These are phyloP conservation scores for Danaus plexippus DNA, from an alignment of 1,140 invertebrate species.

Conservation along the genomic window DNA sequence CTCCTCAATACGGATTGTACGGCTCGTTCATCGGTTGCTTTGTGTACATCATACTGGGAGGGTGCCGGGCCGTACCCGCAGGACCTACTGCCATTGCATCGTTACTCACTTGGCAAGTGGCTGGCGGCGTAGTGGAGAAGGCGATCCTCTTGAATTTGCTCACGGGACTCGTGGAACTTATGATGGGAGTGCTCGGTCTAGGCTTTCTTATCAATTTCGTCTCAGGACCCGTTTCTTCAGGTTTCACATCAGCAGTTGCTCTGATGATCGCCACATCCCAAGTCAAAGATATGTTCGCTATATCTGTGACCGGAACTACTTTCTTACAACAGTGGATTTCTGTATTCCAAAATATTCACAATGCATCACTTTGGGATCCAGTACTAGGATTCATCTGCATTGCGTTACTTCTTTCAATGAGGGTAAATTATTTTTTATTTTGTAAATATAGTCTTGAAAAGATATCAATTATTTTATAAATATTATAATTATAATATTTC, in stretches of 20 bases:
- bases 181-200: constrained; percentile 90
- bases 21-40: constrained; percentile 92
- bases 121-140: constrained; percentile 80
- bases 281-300: constrained; percentile 87
- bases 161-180: constrained; percentile 83
- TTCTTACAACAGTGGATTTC: constrained; percentile 83
- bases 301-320: constrained; percentile 80
- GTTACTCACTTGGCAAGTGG: constrained; percentile 83
- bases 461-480: neutral
- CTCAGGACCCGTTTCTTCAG: constrained; percentile 92
- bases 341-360: constrained; percentile 74
- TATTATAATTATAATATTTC: constrained; percentile 27
- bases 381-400: constrained; percentile 82
- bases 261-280: constrained; percentile 92
- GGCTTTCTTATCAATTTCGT: constrained; percentile 96
- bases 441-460: neutral
- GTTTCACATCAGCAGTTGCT: constrained; percentile 94
- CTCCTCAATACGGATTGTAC: constrained; percentile 89
- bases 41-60: constrained; percentile 92
- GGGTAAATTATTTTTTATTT: constrained; percentile 65
- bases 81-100: constrained; percentile 90
- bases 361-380: constrained; percentile 77
- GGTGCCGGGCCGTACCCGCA: constrained; percentile 90
- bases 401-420: constrained; percentile 77
- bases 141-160: constrained; percentile 87